phyloP scores from a whole-genome alignment of 1,140 invertebrate genomes.

The Drosophila varians region DNA sequence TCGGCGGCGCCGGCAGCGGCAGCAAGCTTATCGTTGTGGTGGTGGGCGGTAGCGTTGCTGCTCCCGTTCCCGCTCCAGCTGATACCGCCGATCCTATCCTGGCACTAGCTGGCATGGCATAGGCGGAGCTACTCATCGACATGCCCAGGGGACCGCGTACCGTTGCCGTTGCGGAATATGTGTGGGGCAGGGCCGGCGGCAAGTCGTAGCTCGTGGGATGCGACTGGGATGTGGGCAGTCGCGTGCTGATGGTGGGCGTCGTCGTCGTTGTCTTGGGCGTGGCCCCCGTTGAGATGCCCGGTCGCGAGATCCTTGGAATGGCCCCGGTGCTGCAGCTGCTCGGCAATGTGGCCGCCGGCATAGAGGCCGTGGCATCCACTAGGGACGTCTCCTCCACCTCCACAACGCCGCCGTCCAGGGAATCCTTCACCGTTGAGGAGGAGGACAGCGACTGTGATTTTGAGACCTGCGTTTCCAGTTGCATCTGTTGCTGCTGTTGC shows the following conservation, averaged over 20 bases:
- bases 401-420: conserved; percentile 51
- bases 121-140: conserved; percentile 63
- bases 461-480: conserved; percentile 14
- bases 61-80: conserved; percentile 1
- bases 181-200: conserved; percentile 70
- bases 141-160: conserved; percentile 73
- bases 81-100: neutral
- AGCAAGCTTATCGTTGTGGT: conserved; percentile 70
- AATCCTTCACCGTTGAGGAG: conserved; percentile 64
- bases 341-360: conserved; percentile 30
- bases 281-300: conserved; percentile 59
- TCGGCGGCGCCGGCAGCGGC: conserved; percentile 62
- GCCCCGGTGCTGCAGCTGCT: conserved; percentile 68
- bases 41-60: conserved; percentile 33
- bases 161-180: conserved; percentile 62
- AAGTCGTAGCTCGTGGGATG: conserved; percentile 72
- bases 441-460: conserved; percentile 71
- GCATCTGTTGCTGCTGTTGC: conserved; percentile 37
- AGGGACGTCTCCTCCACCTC: conserved; percentile 62
- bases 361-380: conserved; percentile 44
- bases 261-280: conserved; percentile 60
- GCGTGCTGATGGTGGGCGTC: conserved; percentile 46
- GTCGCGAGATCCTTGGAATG: conserved; percentile 60
- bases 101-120: conserved; percentile 36
- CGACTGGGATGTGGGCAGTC: conserved; percentile 70